A percentile compares a stretch with the other conserved stretches of the same genome.
These are phyloP conservation scores for Drosophila tropicalis DNA, from an alignment of 1,140 invertebrate genomes.

Conservation along the genomic window DNA sequence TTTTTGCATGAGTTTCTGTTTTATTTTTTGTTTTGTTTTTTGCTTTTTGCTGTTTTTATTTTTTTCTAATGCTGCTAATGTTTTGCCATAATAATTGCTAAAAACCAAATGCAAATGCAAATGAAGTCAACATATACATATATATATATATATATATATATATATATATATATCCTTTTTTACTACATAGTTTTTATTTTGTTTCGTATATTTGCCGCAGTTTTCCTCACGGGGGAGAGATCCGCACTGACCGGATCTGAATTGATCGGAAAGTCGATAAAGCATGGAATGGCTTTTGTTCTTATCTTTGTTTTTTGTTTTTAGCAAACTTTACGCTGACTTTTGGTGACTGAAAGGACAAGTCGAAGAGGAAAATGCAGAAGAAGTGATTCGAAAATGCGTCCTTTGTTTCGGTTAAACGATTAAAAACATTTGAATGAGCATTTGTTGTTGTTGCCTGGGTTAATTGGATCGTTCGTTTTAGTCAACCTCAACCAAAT, in stretches of 20 bases:
- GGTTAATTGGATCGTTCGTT: neutral
- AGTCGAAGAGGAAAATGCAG: neutral
- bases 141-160: conserved; percentile 44
- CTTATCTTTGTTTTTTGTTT: too few species aligned
- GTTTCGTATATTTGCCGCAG: conserved; percentile 34
- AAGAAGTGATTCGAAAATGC: neutral
- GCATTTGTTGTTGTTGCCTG: conserved; percentile 3
- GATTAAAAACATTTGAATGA: neutral
- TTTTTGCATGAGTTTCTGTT: conserved; percentile 31
- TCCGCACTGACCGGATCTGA: conserved; percentile 17
- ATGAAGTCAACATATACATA: conserved; percentile 41
- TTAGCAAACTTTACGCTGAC: conserved; percentile 12
- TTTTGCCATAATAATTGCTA: conserved; percentile 42
- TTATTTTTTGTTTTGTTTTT: conserved; percentile 40
- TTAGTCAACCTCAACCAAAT: neutral
- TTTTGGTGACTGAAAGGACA: neutral
- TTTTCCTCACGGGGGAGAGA: conserved; percentile 41
- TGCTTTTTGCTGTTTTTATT: conserved; percentile 22
- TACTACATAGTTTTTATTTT: conserved; percentile 17
- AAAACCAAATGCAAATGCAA: conserved; percentile 57
- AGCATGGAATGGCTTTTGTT: conserved; percentile 17
- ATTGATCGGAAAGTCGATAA: conserved; percentile 20
- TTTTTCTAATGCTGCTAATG: conserved; percentile 50
- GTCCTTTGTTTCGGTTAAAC: neutral
- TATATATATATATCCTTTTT: conserved; percentile 36